Evolutionary conservation across 2,797 vertebrate species (phyloP).

Genomic region (Acomys russatus): DNA sequence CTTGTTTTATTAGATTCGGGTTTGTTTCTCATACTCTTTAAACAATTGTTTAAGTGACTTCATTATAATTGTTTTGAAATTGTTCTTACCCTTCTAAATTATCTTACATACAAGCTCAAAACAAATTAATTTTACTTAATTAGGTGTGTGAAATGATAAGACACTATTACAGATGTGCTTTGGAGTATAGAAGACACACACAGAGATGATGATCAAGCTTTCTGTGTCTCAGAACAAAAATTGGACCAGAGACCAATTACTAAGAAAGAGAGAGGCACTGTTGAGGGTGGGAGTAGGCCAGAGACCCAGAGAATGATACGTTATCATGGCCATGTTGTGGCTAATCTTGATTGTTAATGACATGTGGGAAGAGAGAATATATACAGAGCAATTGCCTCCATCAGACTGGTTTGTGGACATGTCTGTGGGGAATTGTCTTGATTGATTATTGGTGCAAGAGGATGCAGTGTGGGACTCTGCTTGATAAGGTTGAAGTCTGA

Average conservation of each 20-base stretch:
- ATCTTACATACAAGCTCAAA: not conserved
- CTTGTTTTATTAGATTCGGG: not conserved
- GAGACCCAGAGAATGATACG: not conserved
- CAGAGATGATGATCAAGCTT: not conserved
- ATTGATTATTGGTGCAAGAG: too few species aligned
- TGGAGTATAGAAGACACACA: not conserved
- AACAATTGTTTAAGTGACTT: not conserved
- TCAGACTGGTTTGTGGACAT: too few species aligned
- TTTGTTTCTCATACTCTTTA: constrained; percentile 6
- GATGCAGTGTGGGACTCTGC: too few species aligned
- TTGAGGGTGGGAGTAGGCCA: not conserved
- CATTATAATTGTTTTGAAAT: not conserved
- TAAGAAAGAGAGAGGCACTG: not conserved
- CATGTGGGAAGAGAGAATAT: not conserved
- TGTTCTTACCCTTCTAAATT: not conserved
- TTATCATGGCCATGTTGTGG: too few species aligned
- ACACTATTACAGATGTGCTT: not conserved
- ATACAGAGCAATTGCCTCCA: not conserved
- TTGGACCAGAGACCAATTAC: not conserved
- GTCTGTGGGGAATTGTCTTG: not conserved
- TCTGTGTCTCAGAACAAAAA: not conserved
- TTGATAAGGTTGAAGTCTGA: too few species aligned
- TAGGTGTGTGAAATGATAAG: not conserved
- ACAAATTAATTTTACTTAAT: not conserved
- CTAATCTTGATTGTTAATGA: not conserved